A percentile compares a stretch with the other conserved stretches of the same genome.
These are phyloP conservation scores for Belgica antarctica DNA, from an alignment of 2,888 invertebrate genomes.

Conservation along the genomic window DNA sequence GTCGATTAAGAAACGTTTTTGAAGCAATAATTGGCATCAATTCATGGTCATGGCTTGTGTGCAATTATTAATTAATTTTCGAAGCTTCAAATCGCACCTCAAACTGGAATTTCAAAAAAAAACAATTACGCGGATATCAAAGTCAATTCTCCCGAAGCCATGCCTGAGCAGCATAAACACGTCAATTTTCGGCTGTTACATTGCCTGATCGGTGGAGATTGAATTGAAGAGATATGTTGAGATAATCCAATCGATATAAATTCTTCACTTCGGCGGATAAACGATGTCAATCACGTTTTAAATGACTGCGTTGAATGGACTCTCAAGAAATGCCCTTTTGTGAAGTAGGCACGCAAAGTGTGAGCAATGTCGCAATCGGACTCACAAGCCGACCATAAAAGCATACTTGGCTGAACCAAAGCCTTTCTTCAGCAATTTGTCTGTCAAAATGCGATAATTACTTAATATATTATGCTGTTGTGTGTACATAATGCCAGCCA, in stretches of 20 bases:
- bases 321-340: slow-evolving; percentile 11
- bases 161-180: not conserved
- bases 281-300: not conserved
- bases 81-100: too few relatives aligned
- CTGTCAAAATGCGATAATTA: slow-evolving; percentile 42
- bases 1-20: too few relatives aligned
- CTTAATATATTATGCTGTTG: slow-evolving; percentile 25
- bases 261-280: not conserved
- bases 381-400: not conserved
- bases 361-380: not conserved
- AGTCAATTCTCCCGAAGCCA: too few relatives aligned
- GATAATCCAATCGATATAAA: not conserved
- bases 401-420: not conserved
- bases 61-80: too few relatives aligned
- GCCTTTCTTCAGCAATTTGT: slow-evolving; percentile 32
- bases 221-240: not conserved
- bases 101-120: too few relatives aligned
- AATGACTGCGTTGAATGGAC: not conserved
- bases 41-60: too few relatives aligned
- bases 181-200: not conserved
- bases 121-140: too few relatives aligned
- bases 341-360: not conserved
- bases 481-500: slow-evolving; percentile 13
- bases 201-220: not conserved
- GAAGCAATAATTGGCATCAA: too few relatives aligned